phyloP scores from a whole-genome alignment of 2,113 vertebrate genomes.

The Pterocles burchelli region DNA sequence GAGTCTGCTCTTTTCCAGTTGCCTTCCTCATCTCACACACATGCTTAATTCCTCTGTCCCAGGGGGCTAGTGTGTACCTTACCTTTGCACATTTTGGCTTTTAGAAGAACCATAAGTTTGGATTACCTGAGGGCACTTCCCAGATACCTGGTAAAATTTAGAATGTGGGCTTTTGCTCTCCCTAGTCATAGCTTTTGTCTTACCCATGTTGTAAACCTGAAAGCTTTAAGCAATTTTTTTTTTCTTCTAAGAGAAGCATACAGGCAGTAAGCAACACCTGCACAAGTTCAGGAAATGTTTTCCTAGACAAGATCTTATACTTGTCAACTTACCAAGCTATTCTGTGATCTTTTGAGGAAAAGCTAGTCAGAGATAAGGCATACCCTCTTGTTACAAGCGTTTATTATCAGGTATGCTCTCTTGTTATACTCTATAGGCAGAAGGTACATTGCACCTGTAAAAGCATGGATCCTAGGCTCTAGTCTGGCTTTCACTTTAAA shows the following conservation, averaged over 20 bases:
- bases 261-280: not conserved
- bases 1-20: not conserved
- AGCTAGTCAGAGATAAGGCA: not conserved
- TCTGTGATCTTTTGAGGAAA: not conserved
- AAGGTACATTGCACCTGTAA: not conserved
- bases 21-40: not conserved
- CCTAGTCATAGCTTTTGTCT: not conserved
- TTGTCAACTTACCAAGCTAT: not conserved
- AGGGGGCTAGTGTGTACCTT: not conserved
- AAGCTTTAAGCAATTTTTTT: not conserved
- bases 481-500: not conserved
- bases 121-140: not conserved
- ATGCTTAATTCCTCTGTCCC: not conserved
- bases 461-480: not conserved
- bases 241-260: not conserved
- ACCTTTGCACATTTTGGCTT: not conserved
- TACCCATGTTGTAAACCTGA: not conserved
- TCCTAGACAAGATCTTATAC: not conserved
- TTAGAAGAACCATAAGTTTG: not conserved
- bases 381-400: not conserved
- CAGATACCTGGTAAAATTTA: not conserved
- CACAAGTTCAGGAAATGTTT: not conserved
- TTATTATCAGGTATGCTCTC: not conserved
- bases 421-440: not conserved
- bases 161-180: not conserved